A percentile compares a stretch with the other conserved stretches of the same genome.
These are phyloP conservation scores for Drosophila fuyamai DNA, from an alignment of 1,140 invertebrate species.

Conservation along the genomic window DNA sequence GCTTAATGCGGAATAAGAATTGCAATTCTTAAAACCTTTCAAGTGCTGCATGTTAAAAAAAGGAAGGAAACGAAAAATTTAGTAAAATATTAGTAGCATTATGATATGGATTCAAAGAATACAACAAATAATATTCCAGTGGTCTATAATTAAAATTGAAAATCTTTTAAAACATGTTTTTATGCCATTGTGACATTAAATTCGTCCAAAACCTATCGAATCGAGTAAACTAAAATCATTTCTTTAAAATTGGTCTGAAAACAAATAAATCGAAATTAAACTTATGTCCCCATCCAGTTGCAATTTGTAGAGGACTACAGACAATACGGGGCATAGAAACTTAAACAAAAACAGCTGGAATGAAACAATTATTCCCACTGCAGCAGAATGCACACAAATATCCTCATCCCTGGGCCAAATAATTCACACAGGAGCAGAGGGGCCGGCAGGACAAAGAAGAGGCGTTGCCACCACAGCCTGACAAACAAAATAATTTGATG, in stretches of 20 bases:
- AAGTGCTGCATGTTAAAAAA: neutral
- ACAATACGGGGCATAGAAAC: constrained; percentile 8
- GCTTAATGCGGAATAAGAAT: neutral
- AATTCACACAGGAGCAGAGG: constrained; percentile 3
- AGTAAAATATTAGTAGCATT: too few relatives aligned
- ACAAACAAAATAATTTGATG: constrained; percentile 69
- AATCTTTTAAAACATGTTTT: too few relatives aligned
- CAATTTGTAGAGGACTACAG: neutral
- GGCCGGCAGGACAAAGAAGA: constrained; percentile 35
- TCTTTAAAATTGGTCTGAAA: too few relatives aligned
- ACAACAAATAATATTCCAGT: too few relatives aligned
- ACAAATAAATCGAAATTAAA: constrained; percentile 4
- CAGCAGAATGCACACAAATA: constrained; percentile 33
- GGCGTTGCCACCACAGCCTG: constrained; percentile 49
- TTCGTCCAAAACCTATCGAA: too few relatives aligned
- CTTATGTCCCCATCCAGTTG: neutral
- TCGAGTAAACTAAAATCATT: too few relatives aligned
- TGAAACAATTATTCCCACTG: constrained; percentile 42
- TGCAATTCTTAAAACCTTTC: neutral
- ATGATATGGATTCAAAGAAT: too few relatives aligned
- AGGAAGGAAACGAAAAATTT: neutral
- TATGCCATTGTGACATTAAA: too few relatives aligned
- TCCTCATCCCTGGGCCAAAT: constrained; percentile 13
- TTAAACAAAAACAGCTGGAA: constrained; percentile 44
- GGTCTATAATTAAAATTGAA: too few relatives aligned